Conservation (phyloP, 2,888 invertebrate genomes). For the Melanotus villosus region DNA sequence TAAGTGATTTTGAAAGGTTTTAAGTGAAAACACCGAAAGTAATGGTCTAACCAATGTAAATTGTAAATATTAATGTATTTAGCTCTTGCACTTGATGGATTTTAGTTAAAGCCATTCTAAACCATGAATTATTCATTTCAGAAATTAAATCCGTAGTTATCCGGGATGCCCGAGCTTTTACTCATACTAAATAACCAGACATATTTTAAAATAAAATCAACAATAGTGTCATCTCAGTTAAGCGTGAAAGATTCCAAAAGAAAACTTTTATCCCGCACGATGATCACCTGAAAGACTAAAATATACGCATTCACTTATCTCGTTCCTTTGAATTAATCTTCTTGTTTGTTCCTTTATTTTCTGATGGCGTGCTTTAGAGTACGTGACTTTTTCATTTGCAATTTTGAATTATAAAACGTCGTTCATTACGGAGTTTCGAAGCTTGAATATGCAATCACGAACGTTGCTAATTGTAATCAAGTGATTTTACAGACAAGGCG, state of each 20-base stretch:
- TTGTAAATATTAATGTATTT: not conserved
- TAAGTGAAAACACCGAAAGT: too few relatives aligned
- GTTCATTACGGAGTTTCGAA: slow-evolving; percentile 36
- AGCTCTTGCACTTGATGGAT: not conserved
- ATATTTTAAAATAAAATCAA: too few relatives aligned
- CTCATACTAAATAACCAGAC: too few relatives aligned
- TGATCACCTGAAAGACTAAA: slow-evolving; percentile 13
- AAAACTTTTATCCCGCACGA: not conserved
- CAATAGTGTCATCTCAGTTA: slow-evolving; percentile 4
- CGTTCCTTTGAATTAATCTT: slow-evolving; percentile 15
- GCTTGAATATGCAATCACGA: slow-evolving; percentile 59
- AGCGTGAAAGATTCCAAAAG: slow-evolving; percentile 6
- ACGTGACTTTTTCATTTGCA: slow-evolving; percentile 17
- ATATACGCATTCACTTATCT: slow-evolving; percentile 21
- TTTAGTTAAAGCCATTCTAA: not conserved
- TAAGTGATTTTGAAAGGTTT: too few relatives aligned
- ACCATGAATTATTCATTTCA: not conserved
- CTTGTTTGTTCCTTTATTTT: slow-evolving; percentile 14
- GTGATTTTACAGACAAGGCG: slow-evolving; percentile 54
- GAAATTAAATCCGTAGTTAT: slow-evolving; percentile 1
- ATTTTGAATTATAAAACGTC: slow-evolving; percentile 27
- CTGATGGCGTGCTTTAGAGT: slow-evolving; percentile 2
- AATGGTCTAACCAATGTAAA: too few relatives aligned
- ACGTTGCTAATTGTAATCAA: slow-evolving; percentile 58
- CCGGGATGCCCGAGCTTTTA: not conserved